Evolutionary conservation across 2,888 invertebrate genomes (phyloP), one percentile per base, ranked within the genome.

Genomic region (Itoplectis maculator): DNA sequence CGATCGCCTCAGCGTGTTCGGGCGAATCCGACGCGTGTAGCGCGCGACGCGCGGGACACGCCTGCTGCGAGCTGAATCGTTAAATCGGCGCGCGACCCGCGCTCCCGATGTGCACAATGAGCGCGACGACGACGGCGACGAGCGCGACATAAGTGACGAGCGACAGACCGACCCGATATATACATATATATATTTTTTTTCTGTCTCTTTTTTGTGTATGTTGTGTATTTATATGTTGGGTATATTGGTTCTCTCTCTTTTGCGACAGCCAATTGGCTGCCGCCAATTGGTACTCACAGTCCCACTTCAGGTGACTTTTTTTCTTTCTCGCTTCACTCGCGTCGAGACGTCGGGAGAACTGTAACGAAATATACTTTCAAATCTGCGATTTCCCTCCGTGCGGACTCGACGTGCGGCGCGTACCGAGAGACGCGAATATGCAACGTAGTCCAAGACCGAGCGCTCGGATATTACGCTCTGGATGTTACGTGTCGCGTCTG

Each of bases 1-100:
- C n/a, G n/a, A n/a, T n/a, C n/a, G n/a, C 61, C 63, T 75, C 8
- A 13, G 29, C 40, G 54, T 78, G n/a, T n/a, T n/a, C n/a, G n/a
- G n/a, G n/a, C n/a, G n/a, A n/a, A n/a, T n/a, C n/a, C n/a, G n/a
- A 82, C 82, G 74, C 78, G 82, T 82, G 78, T 82, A 75, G 63
- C 78, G 37, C 63, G 18, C 65, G 70, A 51, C 74, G 78, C 65
- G 70, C 51, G 69, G 69, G 77, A 61, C n/a, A n/a, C n/a, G n/a
- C n/a, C n/a, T n/a, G n/a, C n/a, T 73, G 77, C 77, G 73, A 70
- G 78, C 35, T 56, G 82, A 75, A 82, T 82, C 70, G 70, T 70
- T 78, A 82, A 82, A 75, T 74, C 74, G n/a, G n/a, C n/a, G n/a
- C n/a, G 66, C 42, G 23, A 72, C 76, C 72, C 66, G 63, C 35